phyloP scores from a whole-genome alignment of 2,888 invertebrate genomes.

The Lochmaea capreae region DNA sequence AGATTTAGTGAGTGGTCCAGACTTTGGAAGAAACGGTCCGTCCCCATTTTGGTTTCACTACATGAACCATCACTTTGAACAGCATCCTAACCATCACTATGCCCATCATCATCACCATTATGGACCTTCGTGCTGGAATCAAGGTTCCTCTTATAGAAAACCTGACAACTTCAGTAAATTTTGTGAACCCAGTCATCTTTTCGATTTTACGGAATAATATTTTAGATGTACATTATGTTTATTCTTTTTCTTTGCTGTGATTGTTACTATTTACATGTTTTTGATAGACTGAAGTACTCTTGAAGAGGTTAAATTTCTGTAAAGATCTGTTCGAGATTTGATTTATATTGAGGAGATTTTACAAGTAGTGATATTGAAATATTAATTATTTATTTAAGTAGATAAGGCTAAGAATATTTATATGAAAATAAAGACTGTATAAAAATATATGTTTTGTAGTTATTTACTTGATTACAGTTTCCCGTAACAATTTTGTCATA shows the following conservation, averaged over 20 bases:
- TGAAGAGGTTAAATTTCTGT: background rate
- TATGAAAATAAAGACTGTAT: too few relatives aligned
- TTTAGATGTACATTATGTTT: background rate
- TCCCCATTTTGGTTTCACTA: background rate
- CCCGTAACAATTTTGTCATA: too few relatives aligned
- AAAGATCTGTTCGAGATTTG: background rate
- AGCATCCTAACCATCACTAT: background rate
- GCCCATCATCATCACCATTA: background rate
- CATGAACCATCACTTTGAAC: background rate
- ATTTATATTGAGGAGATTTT: background rate
- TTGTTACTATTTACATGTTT: background rate
- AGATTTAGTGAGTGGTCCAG: background rate
- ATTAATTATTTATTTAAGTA: too few relatives aligned
- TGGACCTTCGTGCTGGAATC: background rate
- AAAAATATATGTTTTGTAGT: too few relatives aligned
- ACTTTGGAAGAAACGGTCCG: background rate
- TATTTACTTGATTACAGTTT: too few relatives aligned
- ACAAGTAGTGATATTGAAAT: background rate
- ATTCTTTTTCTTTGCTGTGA: background rate
- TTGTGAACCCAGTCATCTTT: background rate
- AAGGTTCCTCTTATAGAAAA: background rate
- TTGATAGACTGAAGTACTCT: background rate
- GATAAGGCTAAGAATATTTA: too few relatives aligned
- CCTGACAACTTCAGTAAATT: background rate
- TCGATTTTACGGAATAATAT: constrained; percentile 3